phyloP scores from a whole-genome alignment of 2,797 vertebrate genomes.

The Poeciliopsis paucimaculata region DNA sequence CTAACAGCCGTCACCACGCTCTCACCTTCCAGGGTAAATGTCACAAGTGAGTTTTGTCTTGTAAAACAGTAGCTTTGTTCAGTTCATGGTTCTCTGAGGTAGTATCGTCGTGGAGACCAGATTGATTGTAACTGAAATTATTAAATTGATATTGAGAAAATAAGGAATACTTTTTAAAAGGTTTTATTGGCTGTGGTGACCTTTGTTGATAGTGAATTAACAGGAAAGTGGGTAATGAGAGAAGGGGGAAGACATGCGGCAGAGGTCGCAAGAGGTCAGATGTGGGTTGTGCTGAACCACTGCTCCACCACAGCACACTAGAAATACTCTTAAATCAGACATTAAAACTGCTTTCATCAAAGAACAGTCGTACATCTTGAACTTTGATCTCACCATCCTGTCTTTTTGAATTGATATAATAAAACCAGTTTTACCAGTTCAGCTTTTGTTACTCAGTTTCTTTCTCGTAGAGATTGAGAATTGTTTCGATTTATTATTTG shows the following conservation, averaged over 20 bases:
- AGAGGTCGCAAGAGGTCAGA: too few species aligned
- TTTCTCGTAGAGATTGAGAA: background rate
- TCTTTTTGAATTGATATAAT: background rate
- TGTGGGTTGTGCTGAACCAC: too few species aligned
- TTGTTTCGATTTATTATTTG: constrained; percentile 11
- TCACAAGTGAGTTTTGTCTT: background rate
- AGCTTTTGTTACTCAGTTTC: background rate
- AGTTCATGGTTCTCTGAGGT: background rate
- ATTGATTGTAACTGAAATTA: background rate
- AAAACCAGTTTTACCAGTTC: background rate
- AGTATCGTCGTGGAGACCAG: background rate
- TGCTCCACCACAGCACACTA: too few species aligned
- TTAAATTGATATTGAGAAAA: background rate
- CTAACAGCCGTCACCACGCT: background rate
- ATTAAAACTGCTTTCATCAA: background rate
- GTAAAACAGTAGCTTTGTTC: background rate
- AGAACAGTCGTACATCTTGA: background rate
- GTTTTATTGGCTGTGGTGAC: too few species aligned
- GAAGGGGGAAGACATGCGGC: too few species aligned
- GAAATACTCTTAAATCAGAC: background rate
- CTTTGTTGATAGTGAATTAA: too few species aligned
- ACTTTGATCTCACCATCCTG: background rate
- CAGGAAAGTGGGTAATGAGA: too few species aligned
- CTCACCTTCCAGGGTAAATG: background rate
- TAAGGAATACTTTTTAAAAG: too few species aligned